phyloP scores from a whole-genome alignment of 2,888 invertebrate genomes.

The Nephrocerus scutellatus region DNA sequence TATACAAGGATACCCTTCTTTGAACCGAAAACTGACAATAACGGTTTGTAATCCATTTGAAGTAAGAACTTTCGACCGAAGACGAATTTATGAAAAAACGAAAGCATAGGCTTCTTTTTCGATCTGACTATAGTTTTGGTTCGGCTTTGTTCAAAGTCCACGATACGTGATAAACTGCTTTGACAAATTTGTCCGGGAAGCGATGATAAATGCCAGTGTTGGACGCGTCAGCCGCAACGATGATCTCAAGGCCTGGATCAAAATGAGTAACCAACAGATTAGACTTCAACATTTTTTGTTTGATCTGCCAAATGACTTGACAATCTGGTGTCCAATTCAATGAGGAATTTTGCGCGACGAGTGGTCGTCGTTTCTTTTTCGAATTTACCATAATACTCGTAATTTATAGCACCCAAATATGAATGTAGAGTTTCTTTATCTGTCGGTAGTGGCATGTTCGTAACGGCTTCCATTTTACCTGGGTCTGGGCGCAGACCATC shows the following conservation, averaged over 20 bases:
- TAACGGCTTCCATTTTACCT: no score
- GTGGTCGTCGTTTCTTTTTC: no score
- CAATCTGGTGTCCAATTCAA: no score
- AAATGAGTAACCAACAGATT: constrained; percentile 12
- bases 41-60: constrained; percentile 24
- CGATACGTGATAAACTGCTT: constrained; percentile 33
- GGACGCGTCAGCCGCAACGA: constrained; percentile 15
- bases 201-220: constrained; percentile 13
- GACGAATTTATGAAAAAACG: constrained; percentile 33
- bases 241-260: constrained; percentile 14
- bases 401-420: no score
- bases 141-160: constrained; percentile 31
- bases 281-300: no score
- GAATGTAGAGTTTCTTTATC: no score
- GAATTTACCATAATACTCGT: no score
- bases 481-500: no score
- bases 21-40: constrained; percentile 31
- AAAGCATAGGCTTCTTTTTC: constrained; percentile 38
- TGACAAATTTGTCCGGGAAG: constrained; percentile 26
- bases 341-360: no score
- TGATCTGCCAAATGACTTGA: no score
- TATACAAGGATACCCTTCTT: constrained; percentile 23
- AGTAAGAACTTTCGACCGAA: constrained; percentile 34
- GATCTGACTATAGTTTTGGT: constrained; percentile 33
- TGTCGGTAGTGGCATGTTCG: no score